These are phyloP conservation scores for Lanius collurio DNA, from an alignment of 2,113 vertebrate species.

Conservation along the genomic window DNA sequence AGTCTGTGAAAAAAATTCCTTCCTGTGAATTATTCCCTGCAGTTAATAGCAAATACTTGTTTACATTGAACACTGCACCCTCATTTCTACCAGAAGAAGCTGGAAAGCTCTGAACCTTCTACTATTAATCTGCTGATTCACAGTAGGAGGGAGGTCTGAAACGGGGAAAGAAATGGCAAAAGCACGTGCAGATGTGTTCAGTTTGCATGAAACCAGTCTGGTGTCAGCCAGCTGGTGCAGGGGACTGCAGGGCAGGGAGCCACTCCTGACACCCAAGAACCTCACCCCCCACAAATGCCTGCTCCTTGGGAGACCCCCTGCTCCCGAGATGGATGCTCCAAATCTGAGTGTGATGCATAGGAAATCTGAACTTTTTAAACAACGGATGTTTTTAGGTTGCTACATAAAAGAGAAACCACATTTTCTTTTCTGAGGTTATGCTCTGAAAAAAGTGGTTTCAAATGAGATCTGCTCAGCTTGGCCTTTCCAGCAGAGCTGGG, in stretches of 20 bases:
- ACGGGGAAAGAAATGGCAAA: background rate
- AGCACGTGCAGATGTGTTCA: background rate
- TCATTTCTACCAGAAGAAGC: background rate
- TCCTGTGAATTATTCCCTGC: background rate
- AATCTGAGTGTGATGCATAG: background rate
- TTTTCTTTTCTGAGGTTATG: background rate
- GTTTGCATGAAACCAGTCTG: background rate
- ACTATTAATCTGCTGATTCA: background rate
- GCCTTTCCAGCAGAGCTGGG: background rate
- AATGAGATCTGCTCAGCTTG: background rate
- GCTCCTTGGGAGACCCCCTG: background rate
- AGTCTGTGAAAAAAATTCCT: background rate
- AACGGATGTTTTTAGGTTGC: background rate
- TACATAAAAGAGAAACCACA: background rate
- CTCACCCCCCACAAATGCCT: accelerated
- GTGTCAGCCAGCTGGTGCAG: background rate
- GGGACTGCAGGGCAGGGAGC: background rate
- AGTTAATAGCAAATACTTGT: background rate
- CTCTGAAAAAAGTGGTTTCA: background rate
- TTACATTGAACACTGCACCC: background rate
- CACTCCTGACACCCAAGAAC: background rate
- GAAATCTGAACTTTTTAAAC: background rate
- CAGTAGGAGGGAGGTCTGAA: background rate
- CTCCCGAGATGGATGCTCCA: background rate
- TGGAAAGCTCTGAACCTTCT: background rate